Conservation (phyloP, 2,113 vertebrate species). For the Eolophus roseicapilla region DNA sequence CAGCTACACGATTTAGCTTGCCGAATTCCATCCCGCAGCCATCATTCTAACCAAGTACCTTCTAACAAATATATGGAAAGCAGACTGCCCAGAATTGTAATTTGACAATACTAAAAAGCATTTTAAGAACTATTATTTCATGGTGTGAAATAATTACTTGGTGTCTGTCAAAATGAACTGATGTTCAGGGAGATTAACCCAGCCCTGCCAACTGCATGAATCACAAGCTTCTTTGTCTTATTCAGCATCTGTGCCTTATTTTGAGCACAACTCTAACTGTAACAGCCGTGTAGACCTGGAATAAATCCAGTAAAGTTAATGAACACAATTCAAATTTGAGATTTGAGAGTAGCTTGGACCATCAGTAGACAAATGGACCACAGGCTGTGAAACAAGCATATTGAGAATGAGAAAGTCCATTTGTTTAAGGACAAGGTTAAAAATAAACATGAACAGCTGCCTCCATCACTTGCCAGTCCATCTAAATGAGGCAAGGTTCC, state of each 20-base stretch:
- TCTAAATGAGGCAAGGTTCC: not conserved
- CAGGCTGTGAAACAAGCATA: not conserved
- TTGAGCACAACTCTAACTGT: not conserved
- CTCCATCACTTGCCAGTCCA: not conserved
- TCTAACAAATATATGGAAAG: not conserved
- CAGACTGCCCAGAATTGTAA: not conserved
- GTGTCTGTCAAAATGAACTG: not conserved
- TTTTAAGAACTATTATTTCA: not conserved
- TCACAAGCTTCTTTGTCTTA: not conserved
- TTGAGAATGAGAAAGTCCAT: not conserved
- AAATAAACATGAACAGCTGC: conserved; percentile 39
- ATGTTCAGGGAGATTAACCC: not conserved
- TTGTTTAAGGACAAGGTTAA: not conserved
- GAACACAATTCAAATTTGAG: not conserved
- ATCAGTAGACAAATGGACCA: not conserved
- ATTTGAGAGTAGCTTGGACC: not conserved
- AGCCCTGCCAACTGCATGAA: not conserved
- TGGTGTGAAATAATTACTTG: not conserved
- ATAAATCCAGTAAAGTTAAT: not conserved
- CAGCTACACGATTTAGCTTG: not conserved
- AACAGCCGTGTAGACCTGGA: not conserved
- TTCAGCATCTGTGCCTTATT: not conserved
- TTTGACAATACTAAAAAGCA: not conserved
- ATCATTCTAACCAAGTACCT: not conserved
- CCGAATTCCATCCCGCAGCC: not conserved